Conservation (phyloP, 2,113 vertebrate genomes). For the Erythrocebus patas region DNA sequence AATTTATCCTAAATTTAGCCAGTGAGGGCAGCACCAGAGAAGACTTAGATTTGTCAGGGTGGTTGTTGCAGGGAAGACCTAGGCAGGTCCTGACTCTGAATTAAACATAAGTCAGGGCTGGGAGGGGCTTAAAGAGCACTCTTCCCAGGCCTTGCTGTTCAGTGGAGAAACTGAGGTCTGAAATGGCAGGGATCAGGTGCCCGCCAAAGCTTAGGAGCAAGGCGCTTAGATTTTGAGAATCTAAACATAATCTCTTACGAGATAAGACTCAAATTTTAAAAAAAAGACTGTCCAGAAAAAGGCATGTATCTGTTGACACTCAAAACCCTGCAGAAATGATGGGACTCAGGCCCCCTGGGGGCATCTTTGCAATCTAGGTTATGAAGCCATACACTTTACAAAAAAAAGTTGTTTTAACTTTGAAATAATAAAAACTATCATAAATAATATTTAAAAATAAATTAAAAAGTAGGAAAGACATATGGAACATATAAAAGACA, state of each 20-base stretch:
- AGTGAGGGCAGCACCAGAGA: background rate
- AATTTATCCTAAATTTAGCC: background rate
- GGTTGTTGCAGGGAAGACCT: background rate
- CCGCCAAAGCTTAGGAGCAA: background rate
- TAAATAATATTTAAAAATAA: background rate
- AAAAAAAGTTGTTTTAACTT: background rate
- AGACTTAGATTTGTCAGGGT: background rate
- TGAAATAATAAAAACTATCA: background rate
- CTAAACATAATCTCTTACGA: background rate
- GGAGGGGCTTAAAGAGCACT: background rate
- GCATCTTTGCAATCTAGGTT: background rate
- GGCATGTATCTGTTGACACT: background rate
- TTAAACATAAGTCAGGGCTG: background rate
- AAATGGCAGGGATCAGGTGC: fast-evolving
- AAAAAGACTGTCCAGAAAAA: background rate
- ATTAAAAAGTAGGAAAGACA: background rate
- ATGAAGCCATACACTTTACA: background rate
- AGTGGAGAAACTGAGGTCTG: background rate
- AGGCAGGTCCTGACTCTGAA: background rate
- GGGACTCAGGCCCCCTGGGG: background rate
- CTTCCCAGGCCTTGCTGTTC: background rate
- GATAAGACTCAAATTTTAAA: background rate
- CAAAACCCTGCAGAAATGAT: background rate
- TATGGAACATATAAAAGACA: background rate
- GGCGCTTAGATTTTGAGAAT: background rate